Evolutionary conservation across 2,797 vertebrate species (phyloP).

Genomic region (Arctocebus calabarensis): DNA sequence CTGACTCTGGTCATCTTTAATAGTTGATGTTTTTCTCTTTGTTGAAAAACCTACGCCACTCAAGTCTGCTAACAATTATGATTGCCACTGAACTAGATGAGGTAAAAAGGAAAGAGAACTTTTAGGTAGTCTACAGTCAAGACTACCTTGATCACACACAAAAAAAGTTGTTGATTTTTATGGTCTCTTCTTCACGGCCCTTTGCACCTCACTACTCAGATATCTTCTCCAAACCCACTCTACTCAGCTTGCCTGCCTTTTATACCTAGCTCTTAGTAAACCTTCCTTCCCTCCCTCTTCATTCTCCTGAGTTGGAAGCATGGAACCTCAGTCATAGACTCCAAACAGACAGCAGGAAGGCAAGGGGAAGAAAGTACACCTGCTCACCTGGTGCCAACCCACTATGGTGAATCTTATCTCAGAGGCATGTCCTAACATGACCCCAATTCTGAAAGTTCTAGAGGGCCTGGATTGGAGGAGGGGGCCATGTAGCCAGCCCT

Average conservation of each 20-base stretch:
- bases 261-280: background rate
- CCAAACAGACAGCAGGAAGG: conserved; percentile 7
- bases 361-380: conserved; percentile 54
- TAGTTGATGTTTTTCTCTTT: conserved; percentile 19
- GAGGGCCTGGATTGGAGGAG: conserved; percentile 56
- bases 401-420: conserved; percentile 24
- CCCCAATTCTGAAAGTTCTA: conserved; percentile 75
- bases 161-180: conserved; percentile 1
- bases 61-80: conserved; percentile 35
- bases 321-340: conserved; percentile 29
- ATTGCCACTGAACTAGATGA: background rate
- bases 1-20: conserved; percentile 32
- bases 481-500: background rate
- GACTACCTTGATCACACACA: conserved; percentile 29
- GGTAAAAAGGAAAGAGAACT: conserved; percentile 47
- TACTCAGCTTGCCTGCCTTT: conserved; percentile 27
- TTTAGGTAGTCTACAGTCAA: conserved; percentile 29
- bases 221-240: background rate
- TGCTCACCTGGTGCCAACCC: conserved; percentile 48
- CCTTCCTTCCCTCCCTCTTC: background rate
- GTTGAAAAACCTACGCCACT: conserved; percentile 14
- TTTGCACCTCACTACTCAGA: conserved; percentile 26
- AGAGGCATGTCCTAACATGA: conserved; percentile 79
- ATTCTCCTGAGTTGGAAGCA: background rate
- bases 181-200: background rate